Evolutionary conservation across 2,797 vertebrate genomes (phyloP).

Genomic region (Cossypha polioptera): DNA sequence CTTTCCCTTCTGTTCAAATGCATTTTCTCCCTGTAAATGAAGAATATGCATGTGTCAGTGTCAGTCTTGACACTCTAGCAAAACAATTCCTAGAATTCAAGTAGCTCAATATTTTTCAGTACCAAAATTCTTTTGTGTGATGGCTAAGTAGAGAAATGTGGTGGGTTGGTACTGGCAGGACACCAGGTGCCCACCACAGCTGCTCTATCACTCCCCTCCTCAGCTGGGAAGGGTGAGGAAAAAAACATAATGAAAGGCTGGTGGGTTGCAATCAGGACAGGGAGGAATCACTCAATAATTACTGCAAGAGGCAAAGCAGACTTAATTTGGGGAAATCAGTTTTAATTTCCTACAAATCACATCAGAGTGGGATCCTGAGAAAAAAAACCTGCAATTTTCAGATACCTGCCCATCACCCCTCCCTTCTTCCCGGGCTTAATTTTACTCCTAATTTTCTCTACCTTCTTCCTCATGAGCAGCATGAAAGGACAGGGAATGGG

Average conservation of each 20-base stretch:
- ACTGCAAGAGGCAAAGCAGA: background rate
- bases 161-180: background rate
- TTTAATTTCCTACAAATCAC: background rate
- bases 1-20: background rate
- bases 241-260: background rate
- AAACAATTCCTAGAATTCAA: background rate
- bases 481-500: fast-evolving
- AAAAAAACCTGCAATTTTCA: background rate
- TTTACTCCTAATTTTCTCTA: background rate
- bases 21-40: background rate
- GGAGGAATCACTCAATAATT: background rate
- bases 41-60: background rate
- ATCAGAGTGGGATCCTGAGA: background rate
- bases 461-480: background rate
- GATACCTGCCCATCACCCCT: background rate
- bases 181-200: background rate
- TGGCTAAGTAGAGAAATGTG: background rate
- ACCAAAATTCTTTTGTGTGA: background rate
- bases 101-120: background rate
- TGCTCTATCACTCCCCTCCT: background rate
- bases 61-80: background rate
- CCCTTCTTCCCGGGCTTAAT: background rate
- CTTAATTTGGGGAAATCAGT: background rate
- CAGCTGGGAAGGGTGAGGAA: background rate
- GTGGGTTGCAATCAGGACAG: background rate